Evolutionary conservation across 2,888 invertebrate genomes (phyloP).

Genomic region (Cheilosia vulpina): DNA sequence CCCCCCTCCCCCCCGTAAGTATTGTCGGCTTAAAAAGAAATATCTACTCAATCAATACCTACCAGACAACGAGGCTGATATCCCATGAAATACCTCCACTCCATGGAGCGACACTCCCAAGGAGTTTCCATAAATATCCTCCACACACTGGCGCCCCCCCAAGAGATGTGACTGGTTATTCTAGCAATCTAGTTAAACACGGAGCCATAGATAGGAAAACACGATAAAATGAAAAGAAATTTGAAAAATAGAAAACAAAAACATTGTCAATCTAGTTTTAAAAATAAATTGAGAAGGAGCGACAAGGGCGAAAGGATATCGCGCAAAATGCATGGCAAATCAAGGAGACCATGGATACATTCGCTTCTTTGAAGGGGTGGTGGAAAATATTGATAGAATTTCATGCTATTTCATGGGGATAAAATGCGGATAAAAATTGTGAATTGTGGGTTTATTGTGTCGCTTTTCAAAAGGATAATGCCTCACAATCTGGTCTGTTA

Average conservation of each 20-base stretch:
- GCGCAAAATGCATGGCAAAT: conserved; percentile 17
- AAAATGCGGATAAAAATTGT: conserved; percentile 72
- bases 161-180: not conserved
- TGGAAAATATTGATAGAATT: conserved; percentile 71
- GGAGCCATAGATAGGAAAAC: not conserved
- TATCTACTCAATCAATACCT: not conserved
- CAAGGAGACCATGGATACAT: not conserved
- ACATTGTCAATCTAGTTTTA: conserved; percentile 54
- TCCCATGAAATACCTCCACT: not conserved
- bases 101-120: not conserved
- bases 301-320: conserved; percentile 27
- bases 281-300: conserved; percentile 60
- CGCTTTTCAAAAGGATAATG: conserved; percentile 69
- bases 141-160: not conserved
- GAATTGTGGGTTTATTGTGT: conserved; percentile 71
- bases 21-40: not conserved
- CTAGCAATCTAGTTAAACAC: conserved; percentile 6
- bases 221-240: not conserved
- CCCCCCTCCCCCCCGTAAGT: no score
- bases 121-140: conserved; percentile 1
- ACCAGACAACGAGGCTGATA: not conserved
- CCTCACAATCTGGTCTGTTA: conserved; percentile 38
- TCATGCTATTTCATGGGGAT: conserved; percentile 69
- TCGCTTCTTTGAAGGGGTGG: not conserved
- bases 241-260: not conserved